Evolutionary conservation across 2,113 vertebrate genomes (phyloP), one percentile per base, ranked within the genome.

Genomic region (Eubucco bourcierii): DNA sequence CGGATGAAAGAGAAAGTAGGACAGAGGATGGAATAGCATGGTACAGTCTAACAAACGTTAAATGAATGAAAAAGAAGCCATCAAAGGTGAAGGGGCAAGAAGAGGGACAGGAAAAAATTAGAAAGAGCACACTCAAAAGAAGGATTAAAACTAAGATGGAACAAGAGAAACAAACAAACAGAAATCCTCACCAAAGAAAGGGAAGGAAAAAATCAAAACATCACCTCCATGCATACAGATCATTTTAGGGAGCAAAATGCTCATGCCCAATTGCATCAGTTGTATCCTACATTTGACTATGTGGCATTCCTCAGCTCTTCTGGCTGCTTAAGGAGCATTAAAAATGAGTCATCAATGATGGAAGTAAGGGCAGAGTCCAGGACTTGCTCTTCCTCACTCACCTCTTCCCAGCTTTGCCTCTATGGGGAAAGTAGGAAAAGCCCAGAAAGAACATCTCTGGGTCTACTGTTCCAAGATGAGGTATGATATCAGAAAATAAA

Each of bases 31-130:
- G 58, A 91, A 39, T 55, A 44, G 60, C 50, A 59, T 52, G 47
- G 78, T 66, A 94, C 18, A 46, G 84, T 73, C 67, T 67, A 81
- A 87, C 59, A 91, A 90, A 95, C 86, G 84, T 81, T 93, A 95
- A 88, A 80, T 53, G 27, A 87, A 61, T 84, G 64, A 72, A 80
- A 58, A 90, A 75, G 55, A 61, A 39, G 53, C 18, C 65, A 91
- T 95, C 77, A 91, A 76, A 86, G 33, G 47, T 67, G 23, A 90
- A 70, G 15, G 34, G 41, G 39, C 5, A 75, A 65, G 68, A 85
- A 74, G 39, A 90, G 3, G 34, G 37, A 84, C 84, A 88, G 33
- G 13, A 82, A 24, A 14, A 95, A 94, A 95, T 85, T 65, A 77
- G 85, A 94, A 80, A 29, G 77, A n/a, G n/a, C n/a, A n/a, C n/a